phyloP scores from a whole-genome alignment of 2,797 vertebrate genomes.

The Mareca strepera region DNA sequence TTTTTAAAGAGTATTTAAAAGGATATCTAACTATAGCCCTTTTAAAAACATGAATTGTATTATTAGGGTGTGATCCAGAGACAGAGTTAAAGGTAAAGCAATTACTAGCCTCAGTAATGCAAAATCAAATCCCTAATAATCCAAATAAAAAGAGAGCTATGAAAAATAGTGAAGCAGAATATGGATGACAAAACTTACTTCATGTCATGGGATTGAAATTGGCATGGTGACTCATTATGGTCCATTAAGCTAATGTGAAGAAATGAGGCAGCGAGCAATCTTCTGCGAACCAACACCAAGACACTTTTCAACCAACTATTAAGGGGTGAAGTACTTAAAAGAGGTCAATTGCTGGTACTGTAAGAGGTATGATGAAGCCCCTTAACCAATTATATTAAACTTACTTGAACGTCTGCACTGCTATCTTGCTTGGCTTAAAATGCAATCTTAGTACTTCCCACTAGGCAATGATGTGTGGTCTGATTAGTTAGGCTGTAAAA shows the following conservation, averaged over 20 bases:
- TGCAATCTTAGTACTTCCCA: conserved; percentile 82
- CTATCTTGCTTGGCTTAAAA: conserved; percentile 88
- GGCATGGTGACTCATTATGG: conserved; percentile 56
- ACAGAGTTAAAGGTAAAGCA: not conserved
- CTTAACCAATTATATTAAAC: conserved; percentile 70
- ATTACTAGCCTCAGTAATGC: not conserved
- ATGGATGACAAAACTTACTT: conserved; percentile 30
- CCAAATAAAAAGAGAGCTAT: not conserved
- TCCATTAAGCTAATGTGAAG: conserved; percentile 66
- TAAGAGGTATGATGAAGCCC: conserved; percentile 61
- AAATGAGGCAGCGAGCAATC: conserved; percentile 67
- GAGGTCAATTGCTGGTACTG: conserved; percentile 76
- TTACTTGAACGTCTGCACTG: conserved; percentile 74
- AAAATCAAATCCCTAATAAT: not conserved
- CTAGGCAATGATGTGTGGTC: conserved; percentile 71
- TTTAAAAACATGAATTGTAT: not conserved
- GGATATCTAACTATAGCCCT: not conserved
- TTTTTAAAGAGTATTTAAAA: not conserved
- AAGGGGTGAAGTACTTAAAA: conserved; percentile 73
- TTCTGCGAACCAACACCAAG: conserved; percentile 44
- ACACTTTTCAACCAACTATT: conserved; percentile 65
- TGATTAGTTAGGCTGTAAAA: conserved; percentile 82
- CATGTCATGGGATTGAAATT: conserved; percentile 28
- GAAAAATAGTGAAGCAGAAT: not conserved
- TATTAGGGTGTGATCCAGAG: not conserved